Conservation (phyloP, 2,113 vertebrate genomes). For the Myanophis thanlyinensis region DNA sequence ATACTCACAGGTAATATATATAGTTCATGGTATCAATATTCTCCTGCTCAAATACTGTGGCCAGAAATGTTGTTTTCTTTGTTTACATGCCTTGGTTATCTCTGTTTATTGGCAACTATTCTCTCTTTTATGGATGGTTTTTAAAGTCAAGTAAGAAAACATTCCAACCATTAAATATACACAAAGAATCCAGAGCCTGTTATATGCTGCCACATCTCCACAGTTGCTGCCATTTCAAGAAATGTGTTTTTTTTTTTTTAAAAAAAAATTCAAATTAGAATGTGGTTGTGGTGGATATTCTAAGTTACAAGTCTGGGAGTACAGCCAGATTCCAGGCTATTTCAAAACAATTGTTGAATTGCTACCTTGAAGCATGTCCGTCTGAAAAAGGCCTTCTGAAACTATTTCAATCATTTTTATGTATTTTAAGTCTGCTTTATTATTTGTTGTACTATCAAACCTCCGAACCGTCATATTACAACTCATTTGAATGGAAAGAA, state of each 20-base stretch:
- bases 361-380: background rate
- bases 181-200: conserved; percentile 14
- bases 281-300: background rate
- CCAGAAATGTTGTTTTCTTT: conserved; percentile 25
- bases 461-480: too few relatives aligned
- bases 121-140: conserved; percentile 21
- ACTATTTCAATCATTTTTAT: background rate
- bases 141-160: conserved; percentile 32
- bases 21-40: conserved; percentile 1
- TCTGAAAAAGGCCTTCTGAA: background rate
- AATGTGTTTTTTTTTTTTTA: background rate
- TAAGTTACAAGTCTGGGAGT: background rate
- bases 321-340: background rate
- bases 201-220: conserved; percentile 21
- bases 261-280: background rate
- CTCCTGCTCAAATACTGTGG: background rate
- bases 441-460: background rate
- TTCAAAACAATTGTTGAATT: background rate
- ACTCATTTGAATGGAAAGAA: background rate
- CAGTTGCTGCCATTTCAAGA: conserved; percentile 17
- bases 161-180: conserved; percentile 43
- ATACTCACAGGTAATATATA: background rate
- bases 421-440: background rate
- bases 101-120: conserved; percentile 9
- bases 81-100: conserved; percentile 38